phyloP scores from a whole-genome alignment of 1,140 invertebrate genomes.

The Solenopsis fugax region DNA sequence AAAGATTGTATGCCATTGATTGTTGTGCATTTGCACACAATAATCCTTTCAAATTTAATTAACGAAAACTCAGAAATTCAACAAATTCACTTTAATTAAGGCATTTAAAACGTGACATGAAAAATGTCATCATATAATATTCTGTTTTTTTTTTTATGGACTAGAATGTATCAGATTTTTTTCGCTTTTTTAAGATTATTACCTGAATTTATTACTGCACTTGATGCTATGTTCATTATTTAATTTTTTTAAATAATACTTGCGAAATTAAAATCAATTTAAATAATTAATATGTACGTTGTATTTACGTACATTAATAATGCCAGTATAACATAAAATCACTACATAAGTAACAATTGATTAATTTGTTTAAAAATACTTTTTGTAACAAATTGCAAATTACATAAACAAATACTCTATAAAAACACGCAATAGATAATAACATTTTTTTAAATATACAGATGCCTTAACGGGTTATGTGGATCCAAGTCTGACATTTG shows the following conservation, averaged over 20 bases:
- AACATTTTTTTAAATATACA: background rate
- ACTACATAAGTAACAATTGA: background rate
- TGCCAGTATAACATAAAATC: background rate
- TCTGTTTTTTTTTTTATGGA: background rate
- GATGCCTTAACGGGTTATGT: background rate
- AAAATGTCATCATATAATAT: slow-evolving; percentile 7
- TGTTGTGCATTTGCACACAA: background rate
- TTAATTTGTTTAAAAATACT: background rate
- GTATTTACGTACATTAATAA: background rate
- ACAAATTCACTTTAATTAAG: slow-evolving; percentile 27
- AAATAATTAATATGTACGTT: background rate
- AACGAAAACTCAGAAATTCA: slow-evolving; percentile 32
- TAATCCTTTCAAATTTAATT: slow-evolving; percentile 36
- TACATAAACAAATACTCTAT: background rate
- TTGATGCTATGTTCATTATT: background rate
- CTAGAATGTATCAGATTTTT: background rate
- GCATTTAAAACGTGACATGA: background rate
- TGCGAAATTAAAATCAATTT: background rate
- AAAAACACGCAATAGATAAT: background rate
- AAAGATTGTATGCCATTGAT: background rate
- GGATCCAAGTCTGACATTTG: slow-evolving; percentile 7
- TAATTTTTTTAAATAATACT: background rate
- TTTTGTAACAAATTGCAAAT: background rate
- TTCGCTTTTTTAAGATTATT: background rate
- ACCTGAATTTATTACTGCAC: background rate